phyloP scores from a whole-genome alignment of 2,888 invertebrate genomes.

The Melolontha melolontha region DNA sequence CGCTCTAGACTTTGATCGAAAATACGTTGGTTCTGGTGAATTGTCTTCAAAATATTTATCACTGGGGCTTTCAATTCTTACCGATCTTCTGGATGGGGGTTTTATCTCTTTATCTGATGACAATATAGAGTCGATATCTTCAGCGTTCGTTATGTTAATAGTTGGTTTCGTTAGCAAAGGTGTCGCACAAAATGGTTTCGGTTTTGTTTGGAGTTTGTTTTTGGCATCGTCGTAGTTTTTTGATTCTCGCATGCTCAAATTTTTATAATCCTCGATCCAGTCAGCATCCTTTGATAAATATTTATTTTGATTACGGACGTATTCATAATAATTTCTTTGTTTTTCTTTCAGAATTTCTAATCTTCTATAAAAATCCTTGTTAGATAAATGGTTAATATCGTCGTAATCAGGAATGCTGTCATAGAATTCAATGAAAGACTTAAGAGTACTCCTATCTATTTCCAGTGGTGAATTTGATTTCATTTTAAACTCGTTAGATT shows the following conservation, averaged over 20 bases:
- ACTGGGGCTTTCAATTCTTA: conserved; percentile 62
- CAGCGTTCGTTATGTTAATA: conserved; percentile 48
- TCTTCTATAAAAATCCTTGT: conserved; percentile 80
- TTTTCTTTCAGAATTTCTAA: conserved; percentile 75
- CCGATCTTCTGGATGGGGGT: conserved; percentile 63
- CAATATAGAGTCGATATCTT: conserved; percentile 55
- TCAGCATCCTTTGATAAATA: conserved; percentile 55
- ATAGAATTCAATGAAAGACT: conserved; percentile 78
- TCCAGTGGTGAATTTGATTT: conserved; percentile 61
- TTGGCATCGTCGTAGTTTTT: conserved; percentile 15
- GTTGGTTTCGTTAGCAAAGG: conserved; percentile 53
- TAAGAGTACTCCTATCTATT: conserved; percentile 67
- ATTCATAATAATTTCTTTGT: conserved; percentile 67
- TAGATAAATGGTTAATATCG: conserved; percentile 80
- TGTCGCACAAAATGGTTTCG: conserved; percentile 58
- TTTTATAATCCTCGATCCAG: conserved; percentile 63
- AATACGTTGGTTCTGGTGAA: conserved; percentile 52
- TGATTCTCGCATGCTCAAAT: conserved; percentile 51
- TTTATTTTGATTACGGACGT: conserved; percentile 56
- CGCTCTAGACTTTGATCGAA: conserved; percentile 57
- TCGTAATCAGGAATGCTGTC: conserved; percentile 85
- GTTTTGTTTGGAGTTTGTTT: conserved; percentile 47
- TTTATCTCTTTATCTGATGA: conserved; percentile 60
- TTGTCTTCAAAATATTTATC: conserved; percentile 53
- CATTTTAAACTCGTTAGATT: conserved; percentile 63